Base-by-base conservation (phyloP, 1,140 invertebrate genomes). In the Brachionus asplanchnoidis region DNA sequence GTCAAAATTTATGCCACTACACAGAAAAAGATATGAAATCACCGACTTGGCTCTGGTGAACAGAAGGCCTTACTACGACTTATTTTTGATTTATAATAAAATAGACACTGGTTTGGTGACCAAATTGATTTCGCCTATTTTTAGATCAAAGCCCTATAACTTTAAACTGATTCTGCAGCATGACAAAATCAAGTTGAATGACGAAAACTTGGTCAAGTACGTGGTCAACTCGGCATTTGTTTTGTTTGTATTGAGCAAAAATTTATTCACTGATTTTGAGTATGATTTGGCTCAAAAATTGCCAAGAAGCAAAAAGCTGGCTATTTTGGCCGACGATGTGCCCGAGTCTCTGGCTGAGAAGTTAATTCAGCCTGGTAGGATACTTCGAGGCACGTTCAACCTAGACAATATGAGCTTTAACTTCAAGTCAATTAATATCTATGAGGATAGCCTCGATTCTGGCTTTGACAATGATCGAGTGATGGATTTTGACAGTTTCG, bases 391-490 rank as follows among this genome's bases (percentile, higher is more conserved):
- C 12, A 50, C 44, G 1, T 77, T 77, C n/a, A 77, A 77, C 26
- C 20, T 46, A 26, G 44, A 77, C 12, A 77, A 77, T 77, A 77
- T 77, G 73, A 77, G 73, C 26, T 77, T 77, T 50, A 50, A 77
- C 50, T 77, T 77, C 14, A 77, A 77, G 44, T 77, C 73, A 12
- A 50, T 50, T 50, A 77, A 77, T 50, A 77, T 77, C 53, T 77
- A 77, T 53, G 73, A 77, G 17, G 44, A 77, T 50, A 77, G 40
- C 26, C 17, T 77, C 17, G 73, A 77, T 36, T 77, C 44, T 12
- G 73, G 73, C 23, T 77, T 50, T 12, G 40, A 50, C n/a, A 50
- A 46, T 20, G 73, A 77, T 26, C 42, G 12, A 14, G 20, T 77
- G 0, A 50, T 77, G 20, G 68, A 73, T 17, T 77, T 77, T 50